A percentile compares a stretch with the other conserved stretches of the same genome.
Conservation (phyloP, 2,888 invertebrate species). For the Isoperla grammatica region DNA sequence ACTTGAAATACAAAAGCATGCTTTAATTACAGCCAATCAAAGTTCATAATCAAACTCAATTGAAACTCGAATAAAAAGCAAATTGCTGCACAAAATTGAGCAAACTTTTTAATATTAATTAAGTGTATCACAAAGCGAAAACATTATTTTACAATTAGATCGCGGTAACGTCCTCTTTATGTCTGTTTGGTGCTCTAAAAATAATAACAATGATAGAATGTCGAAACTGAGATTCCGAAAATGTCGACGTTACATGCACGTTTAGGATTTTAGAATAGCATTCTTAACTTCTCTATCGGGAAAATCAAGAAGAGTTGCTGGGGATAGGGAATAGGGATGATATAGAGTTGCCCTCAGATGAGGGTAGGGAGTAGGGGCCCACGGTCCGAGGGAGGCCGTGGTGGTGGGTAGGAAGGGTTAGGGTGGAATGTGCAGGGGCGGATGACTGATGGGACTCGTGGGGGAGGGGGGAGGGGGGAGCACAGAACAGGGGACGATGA, state of each 20-base stretch:
- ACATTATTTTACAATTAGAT: neutral
- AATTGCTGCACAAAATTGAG: too few relatives aligned
- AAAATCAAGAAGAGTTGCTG: neutral
- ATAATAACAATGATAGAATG: too few relatives aligned
- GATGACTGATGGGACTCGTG: constrained; percentile 19
- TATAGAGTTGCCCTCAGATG: constrained; percentile 10
- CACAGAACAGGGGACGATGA: constrained; percentile 17
- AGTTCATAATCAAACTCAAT: too few relatives aligned
- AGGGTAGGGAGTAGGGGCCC: neutral
- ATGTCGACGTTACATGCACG: neutral
- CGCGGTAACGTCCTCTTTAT: neutral
- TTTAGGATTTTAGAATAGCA: neutral
- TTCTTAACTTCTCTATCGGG: constrained; percentile 19
- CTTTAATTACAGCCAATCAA: too few relatives aligned
- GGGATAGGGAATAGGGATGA: neutral
- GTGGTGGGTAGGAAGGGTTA: constrained; percentile 18
- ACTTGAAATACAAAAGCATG: too few relatives aligned
- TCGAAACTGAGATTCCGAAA: too few relatives aligned
- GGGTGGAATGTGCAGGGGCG: constrained; percentile 18
- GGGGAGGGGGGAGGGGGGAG: neutral
- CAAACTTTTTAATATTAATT: too few relatives aligned
- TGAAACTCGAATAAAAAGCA: too few relatives aligned
- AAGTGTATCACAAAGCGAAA: too few relatives aligned
- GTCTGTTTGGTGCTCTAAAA: too few relatives aligned
- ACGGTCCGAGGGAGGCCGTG: constrained; percentile 4